Base-by-base conservation (phyloP, 2,113 vertebrate species). In the Phycodurus eques region DNA sequence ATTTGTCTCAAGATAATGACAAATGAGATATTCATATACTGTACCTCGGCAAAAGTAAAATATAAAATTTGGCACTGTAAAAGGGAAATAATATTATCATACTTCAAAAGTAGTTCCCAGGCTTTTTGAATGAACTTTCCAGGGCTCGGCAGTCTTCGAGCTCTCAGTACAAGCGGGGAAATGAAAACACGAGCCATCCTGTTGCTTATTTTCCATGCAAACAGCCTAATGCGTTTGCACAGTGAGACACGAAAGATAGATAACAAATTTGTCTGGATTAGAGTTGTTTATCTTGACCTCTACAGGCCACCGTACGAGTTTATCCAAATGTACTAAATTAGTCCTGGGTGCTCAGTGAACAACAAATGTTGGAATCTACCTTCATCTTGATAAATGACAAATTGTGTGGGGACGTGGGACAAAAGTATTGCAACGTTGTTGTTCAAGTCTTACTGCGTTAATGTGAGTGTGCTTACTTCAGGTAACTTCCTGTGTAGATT, bases 171-270 rank as follows among this genome's bases (percentile, higher is more conserved):
- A 22, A 10, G 56, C 44, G n/a, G 0, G 53, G 42, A 35, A 49
- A 53, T 46, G 33, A 67, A 46, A 80, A 42, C 54, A 70, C 5
- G 8, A 74, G 19, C 61, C 61, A 31, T 56, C 47, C n/a, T 42
- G 20, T 57, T 73, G 54, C 15, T 47, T 63, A 71, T 57, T 53
- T 69, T 39, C 64, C 46, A 67, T 12, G 39, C 56, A 72, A 65
- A 62, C 53, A 68, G 33, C 39, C 35, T 35, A 15, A 47, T 33
- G 17, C 42, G 54, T 60, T 75, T 64, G 12, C 49, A 57, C 57
- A 57, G 56, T 67, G 31, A 20, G 17, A 69, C 31, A 68, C 19
- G 20, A 39, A 65, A n/a, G 19, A 20, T 56, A 39, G 14, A 67
- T 70, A 56, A 65, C 53, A 68, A 44, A 39, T 60, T 66, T 69